These are phyloP conservation scores for Seladonia tumulorum DNA, from an alignment of 2,888 invertebrate species.

Conservation along the genomic window DNA sequence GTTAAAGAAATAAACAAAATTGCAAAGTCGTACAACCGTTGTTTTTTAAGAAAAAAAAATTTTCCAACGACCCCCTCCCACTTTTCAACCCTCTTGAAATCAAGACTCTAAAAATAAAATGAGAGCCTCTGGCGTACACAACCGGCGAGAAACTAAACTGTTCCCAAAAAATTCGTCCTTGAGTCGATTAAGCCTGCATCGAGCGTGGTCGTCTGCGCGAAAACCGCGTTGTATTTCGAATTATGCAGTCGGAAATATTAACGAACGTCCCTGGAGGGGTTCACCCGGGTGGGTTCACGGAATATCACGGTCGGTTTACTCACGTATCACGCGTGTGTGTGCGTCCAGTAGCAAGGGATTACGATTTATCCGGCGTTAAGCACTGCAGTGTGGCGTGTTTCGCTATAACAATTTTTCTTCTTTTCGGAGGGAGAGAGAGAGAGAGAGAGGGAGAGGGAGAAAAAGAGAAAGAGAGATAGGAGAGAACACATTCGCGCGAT, in stretches of 20 bases:
- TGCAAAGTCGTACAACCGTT: too few species aligned
- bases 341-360: slow-evolving; percentile 40
- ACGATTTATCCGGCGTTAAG: slow-evolving; percentile 55
- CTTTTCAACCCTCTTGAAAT: neutral
- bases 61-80: too few species aligned
- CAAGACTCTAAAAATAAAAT: neutral
- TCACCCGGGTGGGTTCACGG: neutral
- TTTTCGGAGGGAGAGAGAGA: neutral
- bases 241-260: neutral
- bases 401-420: slow-evolving; percentile 8
- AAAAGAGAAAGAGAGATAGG: neutral
- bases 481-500: slow-evolving; percentile 33
- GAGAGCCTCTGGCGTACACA: neutral
- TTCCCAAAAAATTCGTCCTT: neutral
- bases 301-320: slow-evolving; percentile 35
- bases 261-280: neutral
- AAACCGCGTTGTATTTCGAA: neutral
- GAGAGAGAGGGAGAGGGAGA: neutral
- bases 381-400: slow-evolving; percentile 55
- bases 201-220: neutral
- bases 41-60: too few species aligned
- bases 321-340: slow-evolving; percentile 23
- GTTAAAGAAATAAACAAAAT: too few species aligned
- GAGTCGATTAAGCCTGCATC: neutral
- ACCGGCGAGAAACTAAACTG: neutral